phyloP scores from a whole-genome alignment of 2,797 vertebrate species.

The Austrolebias charrua region DNA sequence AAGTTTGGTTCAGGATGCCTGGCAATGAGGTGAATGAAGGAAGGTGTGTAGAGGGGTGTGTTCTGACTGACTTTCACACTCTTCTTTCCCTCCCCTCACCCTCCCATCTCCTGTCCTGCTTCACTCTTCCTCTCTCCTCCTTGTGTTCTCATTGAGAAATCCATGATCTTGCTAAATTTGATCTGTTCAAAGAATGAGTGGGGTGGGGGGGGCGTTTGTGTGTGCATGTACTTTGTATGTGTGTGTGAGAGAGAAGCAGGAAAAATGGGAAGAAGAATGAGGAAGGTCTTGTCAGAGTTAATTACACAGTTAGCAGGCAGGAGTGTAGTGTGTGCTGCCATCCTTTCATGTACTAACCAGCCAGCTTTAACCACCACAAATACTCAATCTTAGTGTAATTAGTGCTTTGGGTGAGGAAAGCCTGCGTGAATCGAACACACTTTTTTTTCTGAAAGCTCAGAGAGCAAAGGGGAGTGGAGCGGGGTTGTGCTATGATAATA shows the following conservation, averaged over 20 bases:
- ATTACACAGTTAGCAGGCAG: conserved; percentile 60
- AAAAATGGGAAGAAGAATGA: conserved; percentile 16
- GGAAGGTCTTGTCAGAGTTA: conserved; percentile 58
- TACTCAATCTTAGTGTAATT: conserved; percentile 70
- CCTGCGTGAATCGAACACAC: conserved; percentile 55
- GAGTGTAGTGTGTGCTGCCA: conserved; percentile 46
- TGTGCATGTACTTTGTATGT: background rate
- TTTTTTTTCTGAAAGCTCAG: conserved; percentile 49
- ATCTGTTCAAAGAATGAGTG: conserved; percentile 16
- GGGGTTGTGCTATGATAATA: conserved; percentile 55
- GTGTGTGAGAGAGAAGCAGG: conserved; percentile 8
- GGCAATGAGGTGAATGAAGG: conserved; percentile 62
- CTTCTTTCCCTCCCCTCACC: conserved; percentile 30
- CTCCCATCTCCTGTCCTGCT: conserved; percentile 21
- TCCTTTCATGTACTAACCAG: conserved; percentile 63
- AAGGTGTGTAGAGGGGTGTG: conserved; percentile 43
- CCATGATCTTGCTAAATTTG: conserved; percentile 48
- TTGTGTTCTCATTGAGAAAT: conserved; percentile 51
- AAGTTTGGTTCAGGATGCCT: conserved; percentile 71
- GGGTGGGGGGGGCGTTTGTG: background rate
- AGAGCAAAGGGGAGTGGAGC: conserved; percentile 13
- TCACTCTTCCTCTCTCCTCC: conserved; percentile 16
- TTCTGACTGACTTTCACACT: conserved; percentile 49
- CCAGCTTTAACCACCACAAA: conserved; percentile 63
- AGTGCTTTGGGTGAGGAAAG: conserved; percentile 69